Evolutionary conservation across 1,140 invertebrate species (phyloP).

Genomic region (Papilio machaon): DNA sequence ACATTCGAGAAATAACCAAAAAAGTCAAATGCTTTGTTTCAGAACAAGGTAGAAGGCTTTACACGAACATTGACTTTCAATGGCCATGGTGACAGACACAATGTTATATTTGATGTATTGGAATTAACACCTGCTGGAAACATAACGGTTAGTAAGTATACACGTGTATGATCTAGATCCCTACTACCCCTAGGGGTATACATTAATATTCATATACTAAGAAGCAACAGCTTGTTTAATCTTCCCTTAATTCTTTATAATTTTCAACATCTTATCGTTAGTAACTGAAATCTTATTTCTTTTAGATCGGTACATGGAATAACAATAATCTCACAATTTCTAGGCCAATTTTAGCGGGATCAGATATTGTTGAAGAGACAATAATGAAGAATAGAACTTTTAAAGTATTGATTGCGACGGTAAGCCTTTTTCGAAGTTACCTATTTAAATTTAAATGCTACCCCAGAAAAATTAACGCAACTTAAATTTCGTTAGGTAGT

Average conservation of each 20-base stretch:
- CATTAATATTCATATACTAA: no score
- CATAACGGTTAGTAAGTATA: conserved; percentile 73
- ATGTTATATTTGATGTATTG: conserved; percentile 91
- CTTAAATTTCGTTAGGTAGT: no score
- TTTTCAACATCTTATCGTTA: not conserved
- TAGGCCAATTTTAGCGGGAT: conserved; percentile 53
- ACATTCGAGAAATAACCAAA: not conserved
- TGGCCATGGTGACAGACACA: conserved; percentile 89
- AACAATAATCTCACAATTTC: conserved; percentile 56
- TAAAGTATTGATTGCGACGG: conserved; percentile 91
- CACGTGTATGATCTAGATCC: no score
- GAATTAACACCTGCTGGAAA: conserved; percentile 87
- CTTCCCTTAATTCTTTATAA: no score
- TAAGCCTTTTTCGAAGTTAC: conserved; percentile 74
- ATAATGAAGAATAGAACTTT: conserved; percentile 83
- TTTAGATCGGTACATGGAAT: conserved; percentile 66
- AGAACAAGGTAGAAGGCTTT: conserved; percentile 85
- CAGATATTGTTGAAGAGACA: conserved; percentile 64
- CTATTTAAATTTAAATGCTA: conserved; percentile 22
- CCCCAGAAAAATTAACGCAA: not conserved
- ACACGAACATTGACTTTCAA: conserved; percentile 93
- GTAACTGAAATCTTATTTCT: conserved; percentile 29
- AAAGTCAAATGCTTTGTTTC: conserved; percentile 46
- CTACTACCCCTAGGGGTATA: no score
- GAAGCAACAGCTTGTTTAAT: no score